Evolutionary conservation across 30 jellyfish, hydroid and myxozoan species (phyloP).

Genomic region (Turritopsis dohrnii): DNA sequence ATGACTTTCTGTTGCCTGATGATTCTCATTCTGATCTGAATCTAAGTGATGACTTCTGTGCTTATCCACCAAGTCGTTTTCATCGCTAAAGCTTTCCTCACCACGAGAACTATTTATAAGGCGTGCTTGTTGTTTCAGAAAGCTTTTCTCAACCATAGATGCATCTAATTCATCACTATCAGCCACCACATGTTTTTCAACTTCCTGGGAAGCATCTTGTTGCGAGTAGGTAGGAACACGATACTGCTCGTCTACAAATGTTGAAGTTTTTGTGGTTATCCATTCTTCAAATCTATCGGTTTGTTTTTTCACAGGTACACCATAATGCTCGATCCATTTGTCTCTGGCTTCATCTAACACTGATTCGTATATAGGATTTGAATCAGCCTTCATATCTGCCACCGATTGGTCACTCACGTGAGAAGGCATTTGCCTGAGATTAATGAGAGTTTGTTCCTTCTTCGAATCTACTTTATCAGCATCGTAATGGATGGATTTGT

Average conservation of each 20-base stretch:
- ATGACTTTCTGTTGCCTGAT: background rate
- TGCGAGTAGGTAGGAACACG: background rate
- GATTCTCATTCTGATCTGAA: background rate
- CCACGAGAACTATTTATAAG: background rate
- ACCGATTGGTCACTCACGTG: background rate
- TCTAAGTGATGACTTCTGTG: background rate
- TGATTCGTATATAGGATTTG: background rate
- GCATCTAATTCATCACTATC: background rate
- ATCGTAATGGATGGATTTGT: background rate
- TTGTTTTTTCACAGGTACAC: background rate
- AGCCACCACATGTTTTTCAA: too few species aligned
- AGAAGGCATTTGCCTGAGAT: background rate
- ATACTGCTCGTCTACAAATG: background rate
- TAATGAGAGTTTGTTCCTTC: background rate
- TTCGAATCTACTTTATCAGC: background rate
- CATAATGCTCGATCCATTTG: slow-evolving; percentile 5
- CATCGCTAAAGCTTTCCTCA: background rate
- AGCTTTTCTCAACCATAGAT: background rate
- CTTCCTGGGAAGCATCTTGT: background rate
- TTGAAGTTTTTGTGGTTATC: background rate
- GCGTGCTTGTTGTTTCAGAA: background rate
- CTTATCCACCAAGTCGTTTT: background rate
- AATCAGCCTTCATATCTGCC: background rate
- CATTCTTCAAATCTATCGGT: background rate
- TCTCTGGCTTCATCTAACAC: background rate